Evolutionary conservation across 2,797 vertebrate genomes (phyloP), one percentile per base, ranked within the genome.

Genomic region (Anniella stebbinsi): DNA sequence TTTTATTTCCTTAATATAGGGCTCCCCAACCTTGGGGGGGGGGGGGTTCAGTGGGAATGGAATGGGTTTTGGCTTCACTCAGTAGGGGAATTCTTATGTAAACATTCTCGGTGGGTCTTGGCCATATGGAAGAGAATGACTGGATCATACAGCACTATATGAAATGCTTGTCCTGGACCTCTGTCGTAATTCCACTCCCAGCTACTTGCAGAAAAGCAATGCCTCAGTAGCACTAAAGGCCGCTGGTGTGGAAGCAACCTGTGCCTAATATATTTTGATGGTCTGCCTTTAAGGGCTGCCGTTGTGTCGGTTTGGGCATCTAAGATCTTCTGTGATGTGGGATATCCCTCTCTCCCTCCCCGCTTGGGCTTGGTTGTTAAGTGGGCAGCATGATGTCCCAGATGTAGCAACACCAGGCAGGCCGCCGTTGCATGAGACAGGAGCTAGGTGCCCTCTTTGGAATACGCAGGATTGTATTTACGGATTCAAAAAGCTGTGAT

Each of bases 401-500:
- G 33, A 3, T 36, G 10, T 38, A 67, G 57, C 38, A 77, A 80
- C 48, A 36, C 13, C 28, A 78, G 15, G 21, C 21, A 45, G 21
- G 2, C 18, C 25, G 23, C 23, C n/a, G 28, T 80, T 45, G 28
- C 7, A 48, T 7, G 25, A 41, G 41, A 18, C 33, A 18, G 18
- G 21, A 45, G 51, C 36, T 84, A 86, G 88, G 45, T 80, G 81
- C 41, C 57, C 57, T 45, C 84, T 92, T 91, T 84, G 91, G 48
- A 88, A 90, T 87, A 76, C 8, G 25, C 77, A 57, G 63, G 84
- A 82, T 28, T 66, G 75, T 63, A 69, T 60, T 90, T 88, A 30
- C 72, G 54, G 88, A 67, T 76, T 90, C n/a, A 78, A 5, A 63
- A 92, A 91, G 77, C 45, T 81, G 90, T 7, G 83, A 60, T 89